Evolutionary conservation across 2,113 vertebrate genomes (phyloP).

Genomic region (Sceloporus tristichus): DNA sequence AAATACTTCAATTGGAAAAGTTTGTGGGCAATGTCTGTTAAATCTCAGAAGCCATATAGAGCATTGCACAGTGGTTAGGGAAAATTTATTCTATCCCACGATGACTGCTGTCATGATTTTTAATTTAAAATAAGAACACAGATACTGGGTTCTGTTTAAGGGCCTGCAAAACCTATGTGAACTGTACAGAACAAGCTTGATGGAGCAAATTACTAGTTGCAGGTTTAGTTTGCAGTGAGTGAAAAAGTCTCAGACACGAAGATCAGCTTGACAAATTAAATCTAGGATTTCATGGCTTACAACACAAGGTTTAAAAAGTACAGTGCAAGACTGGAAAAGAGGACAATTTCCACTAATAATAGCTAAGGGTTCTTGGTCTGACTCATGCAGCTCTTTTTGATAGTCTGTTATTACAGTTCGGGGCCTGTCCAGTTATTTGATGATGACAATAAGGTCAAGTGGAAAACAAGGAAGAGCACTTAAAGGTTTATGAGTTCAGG

Average conservation of each 20-base stretch:
- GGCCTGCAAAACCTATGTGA: not conserved
- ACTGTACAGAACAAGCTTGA: not conserved
- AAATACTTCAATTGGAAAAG: not conserved
- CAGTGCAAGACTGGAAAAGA: not conserved
- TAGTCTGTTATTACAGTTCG: not conserved
- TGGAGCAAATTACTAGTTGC: not conserved
- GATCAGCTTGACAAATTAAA: rapidly evolving
- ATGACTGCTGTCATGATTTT: not conserved
- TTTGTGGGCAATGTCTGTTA: not conserved
- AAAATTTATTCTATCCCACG: not conserved
- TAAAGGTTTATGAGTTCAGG: not conserved
- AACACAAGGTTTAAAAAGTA: rapidly evolving
- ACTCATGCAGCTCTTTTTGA: not conserved
- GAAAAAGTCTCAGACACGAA: not conserved
- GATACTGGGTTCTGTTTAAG: not conserved
- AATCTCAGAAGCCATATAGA: not conserved
- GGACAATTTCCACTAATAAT: rapidly evolving
- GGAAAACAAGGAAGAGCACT: no score
- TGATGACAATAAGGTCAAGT: not conserved
- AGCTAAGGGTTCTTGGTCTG: not conserved
- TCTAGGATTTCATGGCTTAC: not conserved
- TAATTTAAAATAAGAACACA: not conserved
- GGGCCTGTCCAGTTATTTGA: rapidly evolving
- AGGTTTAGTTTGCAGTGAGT: not conserved
- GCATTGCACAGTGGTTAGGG: not conserved